Base-by-base conservation (phyloP, 2,888 invertebrate species). In the Andrena haemorrhoa region DNA sequence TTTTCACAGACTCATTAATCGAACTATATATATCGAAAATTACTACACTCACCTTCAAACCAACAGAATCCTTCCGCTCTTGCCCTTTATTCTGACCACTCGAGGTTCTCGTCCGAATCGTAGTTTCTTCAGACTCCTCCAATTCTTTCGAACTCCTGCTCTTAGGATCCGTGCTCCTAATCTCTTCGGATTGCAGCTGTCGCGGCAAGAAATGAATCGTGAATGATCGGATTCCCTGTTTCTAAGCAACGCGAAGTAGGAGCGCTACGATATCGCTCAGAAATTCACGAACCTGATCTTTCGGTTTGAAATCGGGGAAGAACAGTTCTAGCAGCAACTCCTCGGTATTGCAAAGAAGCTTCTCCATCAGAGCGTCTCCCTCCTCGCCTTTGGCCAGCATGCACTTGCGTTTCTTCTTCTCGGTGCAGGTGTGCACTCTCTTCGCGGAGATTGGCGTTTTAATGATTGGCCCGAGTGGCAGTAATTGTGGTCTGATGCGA, bases 391-490 rank as follows among this genome's bases (percentile, higher is more conserved):
- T 82, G 2, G 75, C 78, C 12, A 90, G 71, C 35, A 79, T 58
- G 61, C 90, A 91, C n/a, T 83, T 88, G 3, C 85, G 81, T 4
- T 86, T 86, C 12, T 83, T 89, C 5, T 87, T 87, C 8, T 91
- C 90, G 0, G 35, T 2, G 64, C 92, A 92, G 0, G 78, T 76
- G 20, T 85, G 68, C 0, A 41, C n/a, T 72, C 82, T 90, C 49
- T 74, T 86, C 5, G 80, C 83, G 0, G 82, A 76, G 2, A 82
- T 83, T 1, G 92, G 91, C 2, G 93, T 93, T 56, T 81, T 90
- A n/a, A 94, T 93, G 16, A 86, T 79, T 10, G 91, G 91, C 1
- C 94, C 94, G 3, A 93, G 75, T 2, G 93, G 92, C 76, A 94
- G 85, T 31, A 94, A 79, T 8, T 79, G 70, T 5, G 92, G 91